Percentiles rank a stretch among this genome's conserved stretches.
These are phyloP conservation scores for Thymallus thymallus DNA, from an alignment of 2,113 vertebrate species.

Conservation along the genomic window DNA sequence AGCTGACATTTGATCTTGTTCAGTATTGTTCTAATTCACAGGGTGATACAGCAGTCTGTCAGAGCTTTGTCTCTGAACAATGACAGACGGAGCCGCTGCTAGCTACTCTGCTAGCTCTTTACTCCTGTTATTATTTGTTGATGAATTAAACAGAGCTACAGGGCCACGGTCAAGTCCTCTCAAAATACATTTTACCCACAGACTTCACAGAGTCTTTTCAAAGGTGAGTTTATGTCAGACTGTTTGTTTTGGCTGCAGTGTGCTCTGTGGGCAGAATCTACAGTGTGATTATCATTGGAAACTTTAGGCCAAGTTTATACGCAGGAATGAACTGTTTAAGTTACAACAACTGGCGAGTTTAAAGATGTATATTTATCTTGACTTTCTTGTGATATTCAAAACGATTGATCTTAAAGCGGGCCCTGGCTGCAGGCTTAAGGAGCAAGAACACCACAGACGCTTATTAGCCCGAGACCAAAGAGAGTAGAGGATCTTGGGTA, in stretches of 20 bases:
- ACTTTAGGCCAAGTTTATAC: not conserved
- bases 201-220: not conserved
- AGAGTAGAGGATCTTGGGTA: not conserved
- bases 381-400: constrained; percentile 43
- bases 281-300: not conserved
- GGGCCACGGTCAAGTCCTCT: not conserved
- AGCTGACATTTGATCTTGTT: constrained; percentile 49
- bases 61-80: constrained; percentile 51
- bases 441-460: not conserved
- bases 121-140: not conserved
- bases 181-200: not conserved
- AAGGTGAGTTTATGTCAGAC: too few species aligned
- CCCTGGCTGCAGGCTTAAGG: not conserved
- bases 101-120: not conserved
- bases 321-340: not conserved
- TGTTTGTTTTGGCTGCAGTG: not conserved
- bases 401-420: constrained; percentile 33
- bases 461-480: not conserved
- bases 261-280: not conserved
- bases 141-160: not conserved
- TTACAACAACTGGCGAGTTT: not conserved
- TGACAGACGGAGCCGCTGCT: constrained; percentile 36
- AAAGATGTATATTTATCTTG: not conserved
- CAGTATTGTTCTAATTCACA: constrained; percentile 44
- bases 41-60: constrained; percentile 38